These are phyloP conservation scores for Dromococcyx pavoninus DNA, from an alignment of 2,797 vertebrate genomes.

Conservation along the genomic window DNA sequence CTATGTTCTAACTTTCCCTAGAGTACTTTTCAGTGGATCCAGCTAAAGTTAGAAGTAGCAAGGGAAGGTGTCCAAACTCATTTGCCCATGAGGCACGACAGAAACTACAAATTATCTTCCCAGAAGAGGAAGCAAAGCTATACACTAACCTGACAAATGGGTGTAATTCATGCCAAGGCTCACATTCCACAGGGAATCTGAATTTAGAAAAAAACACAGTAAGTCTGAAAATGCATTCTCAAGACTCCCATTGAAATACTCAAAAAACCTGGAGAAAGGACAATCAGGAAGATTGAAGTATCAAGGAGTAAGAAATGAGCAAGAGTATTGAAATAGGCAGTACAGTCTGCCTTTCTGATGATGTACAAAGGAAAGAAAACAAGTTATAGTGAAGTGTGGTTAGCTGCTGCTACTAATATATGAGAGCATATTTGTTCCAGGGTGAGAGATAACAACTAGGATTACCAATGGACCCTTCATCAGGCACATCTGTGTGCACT, in stretches of 20 bases:
- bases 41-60: background rate
- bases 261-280: background rate
- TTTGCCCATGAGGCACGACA: background rate
- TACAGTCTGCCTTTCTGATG: background rate
- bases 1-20: background rate
- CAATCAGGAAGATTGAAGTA: background rate
- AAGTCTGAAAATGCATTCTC: rapidly evolving
- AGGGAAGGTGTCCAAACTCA: background rate
- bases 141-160: background rate
- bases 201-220: background rate
- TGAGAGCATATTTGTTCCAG: background rate
- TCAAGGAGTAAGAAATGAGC: background rate
- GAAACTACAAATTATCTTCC: background rate
- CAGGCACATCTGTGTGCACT: rapidly evolving
- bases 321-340: background rate
- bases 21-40: background rate
- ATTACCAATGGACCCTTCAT: background rate
- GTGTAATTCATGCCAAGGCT: background rate
- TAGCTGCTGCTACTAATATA: background rate
- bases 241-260: background rate
- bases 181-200: rapidly evolving
- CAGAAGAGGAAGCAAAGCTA: background rate
- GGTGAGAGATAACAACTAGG: background rate
- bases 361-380: background rate
- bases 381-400: background rate